A percentile compares a stretch with the other conserved stretches of the same genome.
These are phyloP conservation scores for Lucinisca nassula DNA, from an alignment of 2,888 invertebrate species.

Conservation along the genomic window DNA sequence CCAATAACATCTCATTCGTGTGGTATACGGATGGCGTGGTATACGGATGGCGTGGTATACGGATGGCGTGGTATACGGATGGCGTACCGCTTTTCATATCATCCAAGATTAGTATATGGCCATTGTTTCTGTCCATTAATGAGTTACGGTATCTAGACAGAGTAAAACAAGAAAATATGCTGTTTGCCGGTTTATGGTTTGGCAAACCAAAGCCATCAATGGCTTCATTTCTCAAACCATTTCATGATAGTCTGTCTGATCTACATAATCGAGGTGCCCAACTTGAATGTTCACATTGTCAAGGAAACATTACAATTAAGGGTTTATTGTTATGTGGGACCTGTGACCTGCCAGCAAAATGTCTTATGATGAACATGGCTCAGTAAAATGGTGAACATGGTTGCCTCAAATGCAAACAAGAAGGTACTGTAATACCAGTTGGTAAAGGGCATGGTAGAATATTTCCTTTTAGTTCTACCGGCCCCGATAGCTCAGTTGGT, in stretches of 20 bases:
- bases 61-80: slow-evolving; percentile 58
- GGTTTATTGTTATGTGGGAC: slow-evolving; percentile 35
- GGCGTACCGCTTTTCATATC: slow-evolving; percentile 57
- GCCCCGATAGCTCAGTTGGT: too few species aligned
- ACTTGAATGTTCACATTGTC: slow-evolving; percentile 2
- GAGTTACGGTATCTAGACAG: slow-evolving; percentile 35
- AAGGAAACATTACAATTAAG: slow-evolving; percentile 33
- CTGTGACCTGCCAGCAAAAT: slow-evolving; percentile 52
- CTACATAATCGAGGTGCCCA: slow-evolving; percentile 15
- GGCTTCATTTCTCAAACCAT: slow-evolving; percentile 58
- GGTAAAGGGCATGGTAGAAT: slow-evolving; percentile 56
- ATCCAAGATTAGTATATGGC: slow-evolving; percentile 57
- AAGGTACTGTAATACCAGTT: slow-evolving; percentile 38
- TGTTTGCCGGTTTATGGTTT: slow-evolving; percentile 64
- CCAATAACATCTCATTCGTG: slow-evolving; percentile 60
- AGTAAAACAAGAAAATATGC: slow-evolving; percentile 56
- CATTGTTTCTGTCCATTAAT: slow-evolving; percentile 52
- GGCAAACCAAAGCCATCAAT: slow-evolving; percentile 60
- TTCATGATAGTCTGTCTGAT: slow-evolving; percentile 37
- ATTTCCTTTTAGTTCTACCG: slow-evolving; percentile 21
- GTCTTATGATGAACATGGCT: slow-evolving; percentile 43
- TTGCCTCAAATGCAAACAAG: slow-evolving; percentile 55
- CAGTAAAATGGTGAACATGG: slow-evolving; percentile 57
- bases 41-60: slow-evolving; percentile 60
- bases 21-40: slow-evolving; percentile 55